Evolutionary conservation across 2,113 vertebrate genomes (phyloP), one percentile per base, ranked within the genome.

Genomic region (Gasterosteus aculeatus): DNA sequence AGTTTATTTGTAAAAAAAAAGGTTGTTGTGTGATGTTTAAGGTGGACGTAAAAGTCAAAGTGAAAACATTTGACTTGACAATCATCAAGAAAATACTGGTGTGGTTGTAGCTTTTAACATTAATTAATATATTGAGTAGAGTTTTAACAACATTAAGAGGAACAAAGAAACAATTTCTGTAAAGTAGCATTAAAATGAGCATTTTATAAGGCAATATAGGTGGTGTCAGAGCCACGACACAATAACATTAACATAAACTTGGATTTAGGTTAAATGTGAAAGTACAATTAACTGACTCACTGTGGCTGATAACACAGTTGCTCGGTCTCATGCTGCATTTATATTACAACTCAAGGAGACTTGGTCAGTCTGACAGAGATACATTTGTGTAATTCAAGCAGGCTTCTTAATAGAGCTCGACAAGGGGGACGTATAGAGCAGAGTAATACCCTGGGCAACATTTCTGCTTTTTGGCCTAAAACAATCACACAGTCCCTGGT

Each of bases 391-490:
- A 84, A 82, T 19, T 57, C 63, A 35, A 86, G 53, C 60, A 79
- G 72, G 66, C 68, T 74, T 73, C 60, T 62, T 68, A 60, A 88
- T 77, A 77, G 66, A 62, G 77, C 38, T 83, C 85, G 79, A 82
- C 84, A 84, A 42, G 22, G 75, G 22, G 22, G 22, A 26, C 44
- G 10, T 33, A 77, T 54, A 75, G 47, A 85, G 71, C 67, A 75
- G 79, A 85, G 53, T 39, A 69, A 83, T 84, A 83, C 66, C 63
- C 67, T 85, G 78, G 71, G 82, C 79, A 80, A 80, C 86, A 87
- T 87, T 91, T 39, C 22, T 62, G 70, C 68, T 80, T 82, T 72
- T 59, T 77, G 22, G 82, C 26, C 75, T 88, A 79, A 81, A 88
- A 85, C 87, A 87, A 84, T 88, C 87, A 86, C 63, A 71, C 82